These are phyloP conservation scores for Sardina pilchardus DNA, from an alignment of 2,113 vertebrate genomes.

Conservation along the genomic window DNA sequence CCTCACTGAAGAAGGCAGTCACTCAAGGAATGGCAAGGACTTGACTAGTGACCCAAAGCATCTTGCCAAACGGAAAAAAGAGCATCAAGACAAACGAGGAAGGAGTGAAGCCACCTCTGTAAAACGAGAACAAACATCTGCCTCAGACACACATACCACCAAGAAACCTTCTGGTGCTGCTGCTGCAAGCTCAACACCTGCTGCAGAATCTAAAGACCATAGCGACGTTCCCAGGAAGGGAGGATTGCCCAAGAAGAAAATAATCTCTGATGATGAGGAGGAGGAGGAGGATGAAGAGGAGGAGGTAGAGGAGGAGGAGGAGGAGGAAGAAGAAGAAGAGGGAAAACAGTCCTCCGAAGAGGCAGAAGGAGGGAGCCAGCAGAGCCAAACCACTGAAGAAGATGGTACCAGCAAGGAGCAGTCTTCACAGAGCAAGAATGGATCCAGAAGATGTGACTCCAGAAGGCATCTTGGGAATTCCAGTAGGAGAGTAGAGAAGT, in stretches of 20 bases:
- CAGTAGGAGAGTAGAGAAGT: background rate
- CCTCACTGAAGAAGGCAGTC: conserved; percentile 20
- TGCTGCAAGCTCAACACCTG: background rate
- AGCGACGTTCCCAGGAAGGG: conserved; percentile 52
- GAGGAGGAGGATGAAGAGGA: conserved; percentile 27
- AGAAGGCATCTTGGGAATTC: background rate
- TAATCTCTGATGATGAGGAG: conserved; percentile 36
- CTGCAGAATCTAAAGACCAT: conserved; percentile 56
- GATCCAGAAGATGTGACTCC: conserved; percentile 45
- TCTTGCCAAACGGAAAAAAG: conserved; percentile 62
- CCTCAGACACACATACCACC: conserved; percentile 49
- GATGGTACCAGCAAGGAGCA: conserved; percentile 42
- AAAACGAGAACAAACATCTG: conserved; percentile 65
- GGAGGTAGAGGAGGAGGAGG: conserved; percentile 35
- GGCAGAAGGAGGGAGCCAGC: conserved; percentile 14
- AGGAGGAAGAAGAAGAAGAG: background rate
- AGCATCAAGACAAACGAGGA: background rate
- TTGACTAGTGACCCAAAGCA: conserved; percentile 43
- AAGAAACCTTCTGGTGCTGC: conserved; percentile 45
- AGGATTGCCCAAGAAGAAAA: conserved; percentile 47
- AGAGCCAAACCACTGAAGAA: conserved; percentile 53
- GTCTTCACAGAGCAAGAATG: conserved; percentile 43
- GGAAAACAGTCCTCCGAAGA: background rate
- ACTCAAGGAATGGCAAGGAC: conserved; percentile 48
- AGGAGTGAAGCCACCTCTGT: conserved; percentile 51